Conservation (phyloP, 92 coral and sea anemone genomes). For the Actinostola sp. region DNA sequence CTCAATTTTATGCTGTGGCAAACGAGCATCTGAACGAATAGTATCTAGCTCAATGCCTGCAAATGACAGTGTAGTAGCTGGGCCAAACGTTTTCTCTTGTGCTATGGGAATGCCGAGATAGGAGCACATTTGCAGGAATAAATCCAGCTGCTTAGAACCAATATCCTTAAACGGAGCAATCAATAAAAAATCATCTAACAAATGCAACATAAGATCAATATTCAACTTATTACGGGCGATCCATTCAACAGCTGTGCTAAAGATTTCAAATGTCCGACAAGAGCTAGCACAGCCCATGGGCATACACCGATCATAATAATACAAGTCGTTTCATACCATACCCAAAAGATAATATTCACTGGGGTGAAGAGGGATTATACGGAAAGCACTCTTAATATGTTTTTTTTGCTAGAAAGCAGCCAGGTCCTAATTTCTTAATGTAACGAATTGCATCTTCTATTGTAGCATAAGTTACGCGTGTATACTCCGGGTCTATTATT, state of each 20-base stretch:
- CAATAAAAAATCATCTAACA: constrained; percentile 52
- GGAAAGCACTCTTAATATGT: constrained; percentile 47
- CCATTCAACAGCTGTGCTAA: constrained; percentile 51
- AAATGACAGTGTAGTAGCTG: constrained; percentile 34
- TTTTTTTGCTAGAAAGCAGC: constrained; percentile 44
- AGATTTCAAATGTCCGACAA: constrained; percentile 38
- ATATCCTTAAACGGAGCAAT: neutral
- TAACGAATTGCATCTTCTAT: constrained; percentile 45
- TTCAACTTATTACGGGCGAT: constrained; percentile 41
- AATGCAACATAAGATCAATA: constrained; percentile 26
- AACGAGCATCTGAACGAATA: constrained; percentile 11
- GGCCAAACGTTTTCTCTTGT: constrained; percentile 60
- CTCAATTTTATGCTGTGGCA: constrained; percentile 34
- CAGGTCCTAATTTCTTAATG: constrained; percentile 32
- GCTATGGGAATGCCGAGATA: constrained; percentile 56
- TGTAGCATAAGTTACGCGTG: constrained; percentile 41
- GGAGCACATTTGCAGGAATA: constrained; percentile 22
- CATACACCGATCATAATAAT: constrained; percentile 36
- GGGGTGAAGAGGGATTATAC: constrained; percentile 42
- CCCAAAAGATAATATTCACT: constrained; percentile 34
- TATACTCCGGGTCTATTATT: constrained; percentile 34
- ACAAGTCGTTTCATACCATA: constrained; percentile 25
- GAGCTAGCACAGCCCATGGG: constrained; percentile 59
- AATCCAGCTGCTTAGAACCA: constrained; percentile 25
- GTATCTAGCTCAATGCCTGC: constrained; percentile 54